Evolutionary conservation across 2,888 invertebrate species (phyloP).

Genomic region (Sinopyrophorus schimmeli): DNA sequence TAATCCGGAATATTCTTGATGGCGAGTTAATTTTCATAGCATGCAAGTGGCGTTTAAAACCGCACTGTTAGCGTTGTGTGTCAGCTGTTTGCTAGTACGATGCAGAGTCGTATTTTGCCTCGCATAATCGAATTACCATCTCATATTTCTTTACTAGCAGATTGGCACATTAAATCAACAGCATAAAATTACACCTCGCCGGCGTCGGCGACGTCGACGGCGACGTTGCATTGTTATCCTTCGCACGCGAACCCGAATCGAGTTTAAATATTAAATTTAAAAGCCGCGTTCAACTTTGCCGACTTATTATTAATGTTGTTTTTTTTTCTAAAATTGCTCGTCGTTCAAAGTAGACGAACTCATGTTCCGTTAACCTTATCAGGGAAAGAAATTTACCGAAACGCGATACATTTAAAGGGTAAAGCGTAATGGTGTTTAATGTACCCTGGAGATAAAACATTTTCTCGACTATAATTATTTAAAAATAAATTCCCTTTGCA

Average conservation of each 20-base stretch:
- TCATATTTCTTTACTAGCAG: constrained; percentile 17
- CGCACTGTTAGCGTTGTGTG: constrained; percentile 15
- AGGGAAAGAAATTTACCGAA: constrained; percentile 10
- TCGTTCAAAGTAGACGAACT: constrained; percentile 1
- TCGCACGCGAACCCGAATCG: constrained; percentile 9
- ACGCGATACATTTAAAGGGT: constrained; percentile 11
- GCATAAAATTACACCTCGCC: constrained; percentile 11
- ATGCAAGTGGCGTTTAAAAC: constrained; percentile 15
- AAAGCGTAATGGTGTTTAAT: too few species aligned
- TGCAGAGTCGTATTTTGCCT: constrained; percentile 12
- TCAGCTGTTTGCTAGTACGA: constrained; percentile 15
- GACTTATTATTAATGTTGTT: constrained; percentile 17
- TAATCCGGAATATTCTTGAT: constrained; percentile 5
- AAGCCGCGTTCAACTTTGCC: constrained; percentile 2
- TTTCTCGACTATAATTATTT: too few species aligned
- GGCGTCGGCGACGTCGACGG: constrained; percentile 2
- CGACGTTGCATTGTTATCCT: not conserved
- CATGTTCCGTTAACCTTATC: constrained; percentile 14
- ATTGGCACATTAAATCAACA: constrained; percentile 18
- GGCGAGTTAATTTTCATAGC: constrained; percentile 15
- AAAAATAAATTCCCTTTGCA: too few species aligned
- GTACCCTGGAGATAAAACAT: too few species aligned
- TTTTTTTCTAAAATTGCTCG: constrained; percentile 12
- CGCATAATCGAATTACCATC: constrained; percentile 20
- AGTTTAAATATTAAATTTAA: constrained; percentile 16